These are phyloP conservation scores for Craseonycteris thonglongyai DNA, from an alignment of 2,113 vertebrate genomes.

Conservation along the genomic window DNA sequence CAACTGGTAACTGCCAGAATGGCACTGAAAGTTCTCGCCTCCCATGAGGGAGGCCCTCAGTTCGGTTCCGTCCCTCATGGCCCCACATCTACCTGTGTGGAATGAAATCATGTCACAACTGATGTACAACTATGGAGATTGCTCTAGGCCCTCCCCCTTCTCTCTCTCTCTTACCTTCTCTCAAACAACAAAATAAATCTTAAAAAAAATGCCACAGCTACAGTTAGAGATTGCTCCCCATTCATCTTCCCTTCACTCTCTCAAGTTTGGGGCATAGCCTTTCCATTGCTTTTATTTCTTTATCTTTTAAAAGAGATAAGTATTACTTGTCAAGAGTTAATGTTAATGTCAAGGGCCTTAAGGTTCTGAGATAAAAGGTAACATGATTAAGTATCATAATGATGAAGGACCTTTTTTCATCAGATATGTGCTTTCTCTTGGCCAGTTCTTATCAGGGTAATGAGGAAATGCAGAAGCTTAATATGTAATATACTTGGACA, in stretches of 20 bases:
- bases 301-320: not conserved
- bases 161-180: too few relatives aligned
- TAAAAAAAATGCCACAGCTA: not conserved
- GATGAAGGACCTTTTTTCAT: not conserved
- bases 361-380: not conserved
- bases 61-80: too few relatives aligned
- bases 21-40: too few relatives aligned
- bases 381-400: not conserved
- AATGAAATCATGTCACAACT: too few relatives aligned
- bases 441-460: not conserved
- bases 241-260: not conserved
- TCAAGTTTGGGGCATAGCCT: not conserved
- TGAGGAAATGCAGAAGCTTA: not conserved
- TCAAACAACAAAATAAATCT: too few relatives aligned
- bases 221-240: not conserved
- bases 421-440: not conserved
- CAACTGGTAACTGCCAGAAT: too few relatives aligned
- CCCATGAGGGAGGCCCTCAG: too few relatives aligned
- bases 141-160: too few relatives aligned
- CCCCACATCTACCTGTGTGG: too few relatives aligned
- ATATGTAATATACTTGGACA: not conserved
- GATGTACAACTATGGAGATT: too few relatives aligned
- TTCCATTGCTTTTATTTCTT: not conserved
- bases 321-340: not conserved
- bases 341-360: not conserved